phyloP scores from a whole-genome alignment of 2,113 vertebrate genomes.

The Pseudorhombus dupliciocellatus region DNA sequence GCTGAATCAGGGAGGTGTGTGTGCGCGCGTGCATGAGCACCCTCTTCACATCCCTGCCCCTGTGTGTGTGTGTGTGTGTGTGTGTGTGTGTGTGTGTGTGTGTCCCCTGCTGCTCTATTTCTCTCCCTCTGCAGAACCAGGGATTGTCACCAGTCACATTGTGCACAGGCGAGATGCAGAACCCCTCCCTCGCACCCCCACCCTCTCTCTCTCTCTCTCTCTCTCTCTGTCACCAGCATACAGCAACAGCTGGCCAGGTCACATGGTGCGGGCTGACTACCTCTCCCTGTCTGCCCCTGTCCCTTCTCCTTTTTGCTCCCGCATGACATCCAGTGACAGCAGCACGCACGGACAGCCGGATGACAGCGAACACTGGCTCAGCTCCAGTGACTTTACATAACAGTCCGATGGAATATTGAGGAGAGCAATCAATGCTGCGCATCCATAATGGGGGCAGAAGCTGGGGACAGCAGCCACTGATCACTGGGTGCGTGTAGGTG shows the following conservation, averaged over 20 bases:
- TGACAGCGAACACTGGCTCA: slow-evolving; percentile 1
- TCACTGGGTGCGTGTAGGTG: slow-evolving; percentile 35
- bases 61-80: slow-evolving; percentile 43
- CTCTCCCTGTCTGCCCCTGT: slow-evolving; percentile 44
- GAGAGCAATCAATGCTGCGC: slow-evolving; percentile 16
- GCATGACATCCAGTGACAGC: slow-evolving; percentile 17
- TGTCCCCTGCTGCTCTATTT: slow-evolving; percentile 43
- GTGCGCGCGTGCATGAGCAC: slow-evolving; percentile 41
- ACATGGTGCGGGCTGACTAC: slow-evolving; percentile 66
- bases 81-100: slow-evolving; percentile 37
- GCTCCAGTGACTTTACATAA: slow-evolving; percentile 2
- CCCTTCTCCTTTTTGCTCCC: slow-evolving; percentile 23
- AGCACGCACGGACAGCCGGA: not conserved
- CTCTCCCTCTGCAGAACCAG: slow-evolving; percentile 59
- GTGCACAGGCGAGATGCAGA: slow-evolving; percentile 48
- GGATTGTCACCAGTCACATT: slow-evolving; percentile 74
- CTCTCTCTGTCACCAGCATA: slow-evolving; percentile 59
- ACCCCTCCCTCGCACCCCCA: slow-evolving; percentile 48
- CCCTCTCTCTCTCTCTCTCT: slow-evolving; percentile 44
- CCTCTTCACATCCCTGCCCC: slow-evolving; percentile 34
- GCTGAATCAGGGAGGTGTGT: slow-evolving; percentile 72
- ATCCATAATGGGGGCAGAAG: slow-evolving; percentile 44
- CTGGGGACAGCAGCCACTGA: slow-evolving; percentile 30
- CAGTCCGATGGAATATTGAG: slow-evolving; percentile 9
- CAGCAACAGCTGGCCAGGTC: slow-evolving; percentile 79